phyloP scores from a whole-genome alignment of 2,113 vertebrate species.

The Cyphomyrus discorhynchus region DNA sequence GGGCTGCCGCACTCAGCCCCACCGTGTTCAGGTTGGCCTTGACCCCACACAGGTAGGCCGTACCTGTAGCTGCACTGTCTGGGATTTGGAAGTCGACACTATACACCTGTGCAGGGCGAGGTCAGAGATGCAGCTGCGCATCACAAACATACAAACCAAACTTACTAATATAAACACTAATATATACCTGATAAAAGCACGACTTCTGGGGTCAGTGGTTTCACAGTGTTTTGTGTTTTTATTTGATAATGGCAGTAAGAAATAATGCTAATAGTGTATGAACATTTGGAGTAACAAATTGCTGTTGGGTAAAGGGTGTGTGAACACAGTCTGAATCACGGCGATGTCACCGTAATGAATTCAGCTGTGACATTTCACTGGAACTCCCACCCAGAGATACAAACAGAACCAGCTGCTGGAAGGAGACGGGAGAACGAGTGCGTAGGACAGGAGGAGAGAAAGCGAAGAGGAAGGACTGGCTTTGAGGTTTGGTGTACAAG shows the following conservation, averaged over 20 bases:
- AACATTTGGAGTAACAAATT: neutral
- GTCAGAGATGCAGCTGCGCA: neutral
- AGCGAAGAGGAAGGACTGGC: neutral
- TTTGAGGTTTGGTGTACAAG: neutral
- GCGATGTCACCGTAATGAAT: neutral
- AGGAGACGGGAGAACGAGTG: neutral
- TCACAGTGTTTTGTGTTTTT: neutral
- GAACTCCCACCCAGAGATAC: neutral
- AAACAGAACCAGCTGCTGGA: neutral
- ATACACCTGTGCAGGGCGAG: slow-evolving; percentile 48
- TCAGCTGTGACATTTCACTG: neutral
- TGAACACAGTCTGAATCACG: neutral
- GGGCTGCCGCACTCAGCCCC: slow-evolving; percentile 52
- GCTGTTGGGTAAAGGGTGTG: neutral
- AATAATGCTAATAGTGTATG: neutral
- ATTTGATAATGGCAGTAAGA: neutral
- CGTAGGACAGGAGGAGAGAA: neutral
- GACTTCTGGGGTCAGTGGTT: neutral
- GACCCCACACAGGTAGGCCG: slow-evolving; percentile 63
- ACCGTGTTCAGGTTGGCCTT: slow-evolving; percentile 64
- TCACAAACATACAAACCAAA: neutral
- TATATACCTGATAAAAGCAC: neutral
- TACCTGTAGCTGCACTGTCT: slow-evolving; percentile 63
- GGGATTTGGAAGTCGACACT: slow-evolving; percentile 66
- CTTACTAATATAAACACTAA: neutral